Conservation (phyloP, 2,888 invertebrate species). For the Patella caerulea region DNA sequence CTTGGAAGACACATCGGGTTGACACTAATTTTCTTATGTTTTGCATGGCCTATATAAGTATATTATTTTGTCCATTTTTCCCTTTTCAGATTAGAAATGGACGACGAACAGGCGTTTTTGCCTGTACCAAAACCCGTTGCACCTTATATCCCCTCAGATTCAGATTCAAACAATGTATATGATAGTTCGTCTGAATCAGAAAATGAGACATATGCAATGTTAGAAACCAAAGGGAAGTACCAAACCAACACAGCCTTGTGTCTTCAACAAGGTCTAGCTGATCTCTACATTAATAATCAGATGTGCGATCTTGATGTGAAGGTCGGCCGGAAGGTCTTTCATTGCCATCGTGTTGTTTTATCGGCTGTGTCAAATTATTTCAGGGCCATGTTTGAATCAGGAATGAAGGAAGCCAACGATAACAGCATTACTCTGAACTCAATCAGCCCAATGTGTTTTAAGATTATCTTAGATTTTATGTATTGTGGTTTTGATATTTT, state of each 20-base stretch:
- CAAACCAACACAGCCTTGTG: not conserved
- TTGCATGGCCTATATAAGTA: too few species aligned
- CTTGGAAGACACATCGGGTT: too few species aligned
- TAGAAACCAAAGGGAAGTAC: not conserved
- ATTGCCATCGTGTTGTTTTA: conserved; percentile 27
- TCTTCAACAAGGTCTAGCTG: not conserved
- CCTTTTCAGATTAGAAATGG: too few species aligned
- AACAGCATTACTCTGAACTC: conserved; percentile 13
- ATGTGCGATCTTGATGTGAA: not conserved
- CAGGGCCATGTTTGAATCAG: conserved; percentile 24
- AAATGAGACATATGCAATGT: too few species aligned
- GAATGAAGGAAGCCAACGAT: conserved; percentile 1
- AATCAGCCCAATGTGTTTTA: not conserved
- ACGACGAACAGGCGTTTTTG: too few species aligned
- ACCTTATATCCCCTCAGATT: too few species aligned
- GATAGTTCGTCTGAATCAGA: too few species aligned
- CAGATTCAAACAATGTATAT: too few species aligned
- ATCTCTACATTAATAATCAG: not conserved
- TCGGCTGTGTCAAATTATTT: conserved; percentile 28
- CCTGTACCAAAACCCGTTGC: too few species aligned
- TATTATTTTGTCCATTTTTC: too few species aligned
- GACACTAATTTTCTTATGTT: too few species aligned
- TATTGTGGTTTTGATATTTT: conserved; percentile 27
- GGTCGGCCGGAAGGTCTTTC: conserved; percentile 18
- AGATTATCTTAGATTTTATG: not conserved